These are phyloP conservation scores for Actias luna DNA, from an alignment of 2,888 invertebrate species.

Conservation along the genomic window DNA sequence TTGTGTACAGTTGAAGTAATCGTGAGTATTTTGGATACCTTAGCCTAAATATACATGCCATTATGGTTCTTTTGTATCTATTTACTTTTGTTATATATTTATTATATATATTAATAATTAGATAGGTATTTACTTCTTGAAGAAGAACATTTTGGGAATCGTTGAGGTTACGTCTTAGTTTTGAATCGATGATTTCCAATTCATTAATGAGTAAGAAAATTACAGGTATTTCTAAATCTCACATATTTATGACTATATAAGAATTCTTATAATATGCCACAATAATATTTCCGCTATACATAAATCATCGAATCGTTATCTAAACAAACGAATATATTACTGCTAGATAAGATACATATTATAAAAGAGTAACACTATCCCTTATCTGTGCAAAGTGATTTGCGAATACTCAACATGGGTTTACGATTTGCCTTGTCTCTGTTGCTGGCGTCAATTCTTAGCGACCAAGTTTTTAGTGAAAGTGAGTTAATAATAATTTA, in stretches of 20 bases:
- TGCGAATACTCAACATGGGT: background rate
- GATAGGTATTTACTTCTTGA: no score
- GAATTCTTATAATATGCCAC: background rate
- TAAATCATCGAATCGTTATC: slow-evolving; percentile 12
- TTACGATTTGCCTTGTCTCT: background rate
- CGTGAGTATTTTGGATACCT: no score
- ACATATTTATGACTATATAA: background rate
- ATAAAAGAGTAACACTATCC: background rate
- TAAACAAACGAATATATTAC: background rate
- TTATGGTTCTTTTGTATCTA: no score
- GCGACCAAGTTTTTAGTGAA: background rate
- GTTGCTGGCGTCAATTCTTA: background rate
- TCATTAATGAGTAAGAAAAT: background rate
- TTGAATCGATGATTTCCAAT: no score
- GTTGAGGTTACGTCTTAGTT: no score
- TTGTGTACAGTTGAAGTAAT: no score
- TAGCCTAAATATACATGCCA: no score
- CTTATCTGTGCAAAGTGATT: slow-evolving; percentile 1
- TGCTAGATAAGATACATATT: background rate
- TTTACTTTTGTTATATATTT: no score
- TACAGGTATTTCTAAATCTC: background rate
- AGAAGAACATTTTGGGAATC: no score
- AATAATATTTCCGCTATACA: slow-evolving; percentile 14
- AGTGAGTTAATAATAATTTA: background rate
- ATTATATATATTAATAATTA: no score